These are phyloP conservation scores for Tribolium castaneum DNA, from an alignment of 1,140 invertebrate genomes.

Conservation along the genomic window DNA sequence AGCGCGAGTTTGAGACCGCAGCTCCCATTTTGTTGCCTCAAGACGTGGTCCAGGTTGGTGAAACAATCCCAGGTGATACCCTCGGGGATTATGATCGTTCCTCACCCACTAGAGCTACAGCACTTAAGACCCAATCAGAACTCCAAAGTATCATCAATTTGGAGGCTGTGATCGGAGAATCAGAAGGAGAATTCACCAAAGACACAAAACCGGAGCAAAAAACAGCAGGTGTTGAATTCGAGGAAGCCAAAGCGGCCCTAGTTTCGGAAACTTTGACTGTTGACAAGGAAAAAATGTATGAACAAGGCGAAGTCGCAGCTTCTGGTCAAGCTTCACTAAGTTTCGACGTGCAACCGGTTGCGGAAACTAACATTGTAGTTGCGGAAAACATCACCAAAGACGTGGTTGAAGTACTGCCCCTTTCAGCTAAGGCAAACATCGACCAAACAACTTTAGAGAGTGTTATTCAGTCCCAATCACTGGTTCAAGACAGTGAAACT, in stretches of 20 bases:
- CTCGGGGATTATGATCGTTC: slow-evolving; percentile 55
- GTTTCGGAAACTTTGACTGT: slow-evolving; percentile 51
- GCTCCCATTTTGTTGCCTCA: slow-evolving; percentile 53
- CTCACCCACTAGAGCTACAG: slow-evolving; percentile 47
- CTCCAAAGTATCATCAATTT: slow-evolving; percentile 58
- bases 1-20: slow-evolving; percentile 58
- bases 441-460: slow-evolving; percentile 60
- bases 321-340: slow-evolving; percentile 58
- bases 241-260: slow-evolving; percentile 51
- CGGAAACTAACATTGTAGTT: slow-evolving; percentile 62
- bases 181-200: slow-evolving; percentile 53
- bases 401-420: slow-evolving; percentile 49
- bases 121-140: slow-evolving; percentile 54
- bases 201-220: slow-evolving; percentile 50
- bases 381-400: slow-evolving; percentile 58
- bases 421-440: slow-evolving; percentile 56
- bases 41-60: slow-evolving; percentile 56
- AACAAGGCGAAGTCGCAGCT: slow-evolving; percentile 58
- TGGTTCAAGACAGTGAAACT: slow-evolving; percentile 60
- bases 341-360: slow-evolving; percentile 63
- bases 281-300: slow-evolving; percentile 67
- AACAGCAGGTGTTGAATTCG: slow-evolving; percentile 57
- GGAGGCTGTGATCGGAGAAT: slow-evolving; percentile 61
- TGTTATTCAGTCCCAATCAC: slow-evolving; percentile 57
- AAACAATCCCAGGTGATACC: slow-evolving; percentile 55